Base-by-base conservation (phyloP, 2,113 vertebrate genomes). In the Brachypteracias leptosomus region DNA sequence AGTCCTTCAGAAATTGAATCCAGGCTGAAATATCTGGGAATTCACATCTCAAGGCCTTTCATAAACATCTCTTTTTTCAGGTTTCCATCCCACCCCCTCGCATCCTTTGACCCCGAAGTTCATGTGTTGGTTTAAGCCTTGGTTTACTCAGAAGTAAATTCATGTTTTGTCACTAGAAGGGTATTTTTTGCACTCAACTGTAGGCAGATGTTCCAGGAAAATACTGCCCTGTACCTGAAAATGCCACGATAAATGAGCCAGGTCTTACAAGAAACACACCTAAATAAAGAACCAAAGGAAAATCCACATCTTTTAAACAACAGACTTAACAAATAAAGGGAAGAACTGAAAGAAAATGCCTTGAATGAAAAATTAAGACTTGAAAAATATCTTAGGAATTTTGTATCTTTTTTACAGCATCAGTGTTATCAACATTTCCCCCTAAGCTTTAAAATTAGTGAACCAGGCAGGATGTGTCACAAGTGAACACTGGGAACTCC, bases 1-100 rank as follows among this genome's bases (percentile, higher is more conserved):
- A 87, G 70, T 79, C 95, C 85, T 93, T 18, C 91, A 92, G 52
- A 85, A 84, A 95, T 86, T 88, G 89, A 92, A 96, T 91, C 76
- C 86, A 76, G 70, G 16, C 44, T 67, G 88, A 90, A 95, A 84
- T 9, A 72, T 20, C 31, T 73, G 59, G 35, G 70, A 94, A 74
- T 79, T 57, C 72, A 51, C 77, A 84, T 63, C 77, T 67, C 46
- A 14, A 88, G 51, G 66, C 61, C 67, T 81, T 92, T 54, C 92
- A 94, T 71, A 67, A 92, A 84, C 52, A 7, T 38, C 35, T 67
- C 63, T 85, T 84, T 81, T 75, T 88, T 25, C 4, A 49, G 33
- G 67, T 84, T 92, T 78, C 65, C 80, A 44, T 38, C 74, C 65
- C 82, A 71, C 26, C 44, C 72, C 54, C 10, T 8, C 33, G 13